Evolutionary conservation across 2,888 invertebrate species (phyloP).

Genomic region (Agrotis puta): DNA sequence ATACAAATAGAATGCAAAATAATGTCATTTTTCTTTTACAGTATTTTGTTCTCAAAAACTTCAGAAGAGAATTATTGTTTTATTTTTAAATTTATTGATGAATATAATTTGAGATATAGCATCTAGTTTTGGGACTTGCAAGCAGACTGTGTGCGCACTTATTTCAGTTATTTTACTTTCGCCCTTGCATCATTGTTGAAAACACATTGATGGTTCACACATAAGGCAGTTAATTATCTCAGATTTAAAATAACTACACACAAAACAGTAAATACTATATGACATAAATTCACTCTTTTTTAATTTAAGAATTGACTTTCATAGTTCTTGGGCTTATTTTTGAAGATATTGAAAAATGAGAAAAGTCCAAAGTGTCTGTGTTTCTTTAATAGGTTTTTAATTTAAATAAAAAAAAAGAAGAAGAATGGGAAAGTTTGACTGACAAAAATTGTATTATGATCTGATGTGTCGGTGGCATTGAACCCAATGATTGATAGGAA

Average conservation of each 20-base stretch:
- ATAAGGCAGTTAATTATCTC: background rate
- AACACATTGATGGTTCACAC: background rate
- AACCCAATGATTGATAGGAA: background rate
- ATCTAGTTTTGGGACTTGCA: background rate
- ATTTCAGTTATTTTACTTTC: background rate
- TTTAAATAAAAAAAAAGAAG: too few relatives aligned
- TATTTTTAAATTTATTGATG: background rate
- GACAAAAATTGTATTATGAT: too few relatives aligned
- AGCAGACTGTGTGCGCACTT: background rate
- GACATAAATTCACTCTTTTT: too few relatives aligned
- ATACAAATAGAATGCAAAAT: background rate
- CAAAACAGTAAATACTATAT: too few relatives aligned
- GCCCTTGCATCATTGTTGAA: background rate
- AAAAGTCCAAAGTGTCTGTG: too few relatives aligned
- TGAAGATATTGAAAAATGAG: too few relatives aligned
- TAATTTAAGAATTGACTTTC: too few relatives aligned
- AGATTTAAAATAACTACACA: background rate
- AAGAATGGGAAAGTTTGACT: too few relatives aligned
- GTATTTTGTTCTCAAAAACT: background rate
- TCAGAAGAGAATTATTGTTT: background rate
- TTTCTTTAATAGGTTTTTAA: too few relatives aligned
- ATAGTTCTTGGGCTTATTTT: too few relatives aligned
- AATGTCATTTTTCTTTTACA: background rate
- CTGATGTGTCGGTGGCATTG: background rate
- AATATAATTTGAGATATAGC: background rate